Conservation (phyloP, 1,140 invertebrate species). For the Drosophila pandora region DNA sequence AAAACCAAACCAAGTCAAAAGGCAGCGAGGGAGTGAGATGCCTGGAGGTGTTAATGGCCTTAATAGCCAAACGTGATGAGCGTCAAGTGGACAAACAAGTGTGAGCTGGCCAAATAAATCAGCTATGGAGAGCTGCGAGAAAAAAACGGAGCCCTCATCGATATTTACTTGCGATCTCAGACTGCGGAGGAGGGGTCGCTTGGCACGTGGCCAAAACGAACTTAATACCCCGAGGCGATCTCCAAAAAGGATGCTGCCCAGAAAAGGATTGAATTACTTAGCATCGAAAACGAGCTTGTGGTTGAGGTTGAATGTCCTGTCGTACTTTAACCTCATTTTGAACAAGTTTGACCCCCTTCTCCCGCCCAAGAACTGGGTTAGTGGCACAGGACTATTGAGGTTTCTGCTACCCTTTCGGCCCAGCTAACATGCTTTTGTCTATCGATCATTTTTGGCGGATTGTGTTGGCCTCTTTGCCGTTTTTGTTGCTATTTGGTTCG, state of each 20-base stretch:
- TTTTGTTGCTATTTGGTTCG: constrained; percentile 13
- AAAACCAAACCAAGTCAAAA: constrained; percentile 53
- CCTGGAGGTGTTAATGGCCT: constrained; percentile 68
- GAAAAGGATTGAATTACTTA: constrained; percentile 70
- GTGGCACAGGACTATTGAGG: constrained; percentile 57
- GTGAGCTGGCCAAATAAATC: constrained; percentile 41
- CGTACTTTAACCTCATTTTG: constrained; percentile 62
- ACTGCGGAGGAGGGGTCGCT: constrained; percentile 31
- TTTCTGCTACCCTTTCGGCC: not conserved
- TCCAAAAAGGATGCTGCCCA: constrained; percentile 43
- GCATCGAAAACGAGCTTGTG: constrained; percentile 5
- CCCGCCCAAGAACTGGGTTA: constrained; percentile 59
- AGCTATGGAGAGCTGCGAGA: constrained; percentile 17
- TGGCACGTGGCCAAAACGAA: constrained; percentile 58
- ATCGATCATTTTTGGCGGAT: constrained; percentile 26
- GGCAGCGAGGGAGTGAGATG: constrained; percentile 16
- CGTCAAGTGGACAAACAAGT: constrained; percentile 61
- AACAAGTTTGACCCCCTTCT: not conserved
- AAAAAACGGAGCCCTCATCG: constrained; percentile 40
- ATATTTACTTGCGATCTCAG: constrained; percentile 43
- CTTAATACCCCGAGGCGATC: constrained; percentile 63
- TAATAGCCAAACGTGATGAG: constrained; percentile 66
- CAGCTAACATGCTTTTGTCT: not conserved
- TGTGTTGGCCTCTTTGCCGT: not conserved
- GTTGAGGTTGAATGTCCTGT: constrained; percentile 69